phyloP scores from a whole-genome alignment of 2,888 invertebrate species.

The Apotomis capreana region DNA sequence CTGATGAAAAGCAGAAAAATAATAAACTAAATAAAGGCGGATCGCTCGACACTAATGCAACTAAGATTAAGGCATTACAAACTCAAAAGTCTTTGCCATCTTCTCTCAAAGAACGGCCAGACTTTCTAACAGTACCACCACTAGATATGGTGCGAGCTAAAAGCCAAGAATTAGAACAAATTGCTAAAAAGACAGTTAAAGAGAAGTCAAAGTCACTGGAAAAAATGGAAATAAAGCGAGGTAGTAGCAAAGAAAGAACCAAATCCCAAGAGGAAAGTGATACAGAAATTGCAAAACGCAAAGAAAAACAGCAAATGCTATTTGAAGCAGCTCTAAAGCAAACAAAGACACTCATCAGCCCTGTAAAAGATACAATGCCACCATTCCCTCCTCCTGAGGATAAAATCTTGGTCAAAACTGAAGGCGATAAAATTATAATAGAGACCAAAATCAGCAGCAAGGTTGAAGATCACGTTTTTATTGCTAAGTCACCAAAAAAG shows the following conservation, averaged over 20 bases:
- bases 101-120: slow-evolving; percentile 78
- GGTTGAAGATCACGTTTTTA: slow-evolving; percentile 89
- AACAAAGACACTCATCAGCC: slow-evolving; percentile 88
- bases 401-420: slow-evolving; percentile 88
- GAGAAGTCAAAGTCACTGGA: slow-evolving; percentile 88
- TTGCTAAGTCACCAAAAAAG: slow-evolving; percentile 89
- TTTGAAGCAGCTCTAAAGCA: slow-evolving; percentile 90
- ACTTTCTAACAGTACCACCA: slow-evolving; percentile 80
- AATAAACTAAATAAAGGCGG: slow-evolving; percentile 78
- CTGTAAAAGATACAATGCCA: slow-evolving; percentile 88
- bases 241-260: slow-evolving; percentile 85
- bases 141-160: slow-evolving; percentile 84
- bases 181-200: slow-evolving; percentile 79
- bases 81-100: slow-evolving; percentile 83
- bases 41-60: slow-evolving; percentile 77
- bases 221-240: slow-evolving; percentile 84
- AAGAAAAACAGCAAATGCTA: slow-evolving; percentile 89
- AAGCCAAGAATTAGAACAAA: slow-evolving; percentile 84
- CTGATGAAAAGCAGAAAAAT: slow-evolving; percentile 74
- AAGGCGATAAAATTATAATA: slow-evolving; percentile 87
- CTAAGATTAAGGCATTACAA: slow-evolving; percentile 74
- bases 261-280: slow-evolving; percentile 89
- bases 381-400: slow-evolving; percentile 89
- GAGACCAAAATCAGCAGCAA: slow-evolving; percentile 89
- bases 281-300: slow-evolving; percentile 87